Percentiles rank a stretch among this genome's conserved stretches.
phyloP scores from a whole-genome alignment of 2,113 vertebrate species.

The Panthera tigris region DNA sequence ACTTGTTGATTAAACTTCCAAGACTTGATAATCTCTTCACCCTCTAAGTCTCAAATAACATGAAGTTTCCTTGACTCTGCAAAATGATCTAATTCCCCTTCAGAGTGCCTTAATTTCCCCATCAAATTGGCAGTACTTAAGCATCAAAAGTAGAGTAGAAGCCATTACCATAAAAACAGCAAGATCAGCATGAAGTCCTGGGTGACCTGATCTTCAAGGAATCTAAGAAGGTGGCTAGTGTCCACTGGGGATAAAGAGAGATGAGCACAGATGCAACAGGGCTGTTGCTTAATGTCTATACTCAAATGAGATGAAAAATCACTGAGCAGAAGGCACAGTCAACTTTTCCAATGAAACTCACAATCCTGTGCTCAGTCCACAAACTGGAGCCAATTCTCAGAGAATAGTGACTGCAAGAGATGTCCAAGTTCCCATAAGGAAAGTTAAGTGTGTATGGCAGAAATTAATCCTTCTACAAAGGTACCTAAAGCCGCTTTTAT shows the following conservation, averaged over 20 bases:
- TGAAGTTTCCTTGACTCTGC: neutral
- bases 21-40: neutral
- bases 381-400: neutral
- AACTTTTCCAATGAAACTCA: neutral
- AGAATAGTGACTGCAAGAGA: neutral
- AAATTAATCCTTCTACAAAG: neutral
- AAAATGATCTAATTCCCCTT: neutral
- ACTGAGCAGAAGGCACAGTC: neutral
- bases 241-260: neutral
- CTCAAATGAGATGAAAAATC: neutral
- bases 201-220: neutral
- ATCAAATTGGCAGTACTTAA: neutral
- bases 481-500: neutral
- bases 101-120: neutral
- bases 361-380: neutral
- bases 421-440: rapidly evolving
- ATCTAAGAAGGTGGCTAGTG: neutral
- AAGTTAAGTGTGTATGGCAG: neutral
- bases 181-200: neutral
- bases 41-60: neutral
- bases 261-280: neutral
- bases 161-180: neutral
- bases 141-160: neutral
- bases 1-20: neutral
- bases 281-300: neutral